Conservation (phyloP, 2,113 vertebrate species). For the Beaufortia kweichowensis region DNA sequence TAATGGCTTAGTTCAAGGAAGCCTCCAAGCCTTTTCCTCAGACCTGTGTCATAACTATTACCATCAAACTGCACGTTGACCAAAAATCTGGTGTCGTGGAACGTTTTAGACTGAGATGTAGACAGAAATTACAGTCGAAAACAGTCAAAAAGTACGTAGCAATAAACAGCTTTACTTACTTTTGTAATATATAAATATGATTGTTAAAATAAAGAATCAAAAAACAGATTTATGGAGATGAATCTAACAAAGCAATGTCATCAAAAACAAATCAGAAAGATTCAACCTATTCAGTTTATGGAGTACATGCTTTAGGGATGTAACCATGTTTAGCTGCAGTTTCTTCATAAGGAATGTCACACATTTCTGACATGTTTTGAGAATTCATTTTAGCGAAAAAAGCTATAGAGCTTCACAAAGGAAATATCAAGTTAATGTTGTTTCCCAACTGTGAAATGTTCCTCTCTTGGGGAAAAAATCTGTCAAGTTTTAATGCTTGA, state of each 20-base stretch:
- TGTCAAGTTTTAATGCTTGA: not conserved
- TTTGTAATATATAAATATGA: no score
- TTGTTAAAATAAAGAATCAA: no score
- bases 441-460: conserved; percentile 8
- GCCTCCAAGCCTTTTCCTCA: conserved; percentile 22
- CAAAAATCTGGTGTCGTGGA: not conserved
- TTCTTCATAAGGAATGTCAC: not conserved
- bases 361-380: not conserved
- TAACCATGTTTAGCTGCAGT: not conserved
- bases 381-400: not conserved
- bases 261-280: no score
- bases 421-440: conserved; percentile 26
- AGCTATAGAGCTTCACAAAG: not conserved
- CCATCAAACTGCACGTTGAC: not conserved
- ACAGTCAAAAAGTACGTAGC: no score
- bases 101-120: not conserved
- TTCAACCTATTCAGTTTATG: not conserved
- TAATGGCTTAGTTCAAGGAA: conserved; percentile 28
- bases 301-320: not conserved
- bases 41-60: conserved; percentile 5
- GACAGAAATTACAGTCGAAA: not conserved
- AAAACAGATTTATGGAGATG: no score
- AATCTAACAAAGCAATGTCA: no score
- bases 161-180: no score
- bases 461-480: not conserved